Evolutionary conservation across 2,797 vertebrate species (phyloP).

Genomic region (Gallinago nigripennis): DNA sequence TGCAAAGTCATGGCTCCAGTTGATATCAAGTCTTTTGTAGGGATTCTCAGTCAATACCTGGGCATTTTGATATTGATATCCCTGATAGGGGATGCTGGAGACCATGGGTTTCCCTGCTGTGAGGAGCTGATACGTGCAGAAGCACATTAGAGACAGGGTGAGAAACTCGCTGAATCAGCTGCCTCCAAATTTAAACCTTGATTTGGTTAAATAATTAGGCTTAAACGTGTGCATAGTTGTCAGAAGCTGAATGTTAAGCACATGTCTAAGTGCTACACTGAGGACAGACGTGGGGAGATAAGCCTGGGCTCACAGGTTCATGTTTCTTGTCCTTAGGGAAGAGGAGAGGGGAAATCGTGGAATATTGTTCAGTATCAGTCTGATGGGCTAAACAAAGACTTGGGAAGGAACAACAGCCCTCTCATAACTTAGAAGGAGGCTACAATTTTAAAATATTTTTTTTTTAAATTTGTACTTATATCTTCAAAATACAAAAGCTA

Average conservation of each 20-base stretch:
- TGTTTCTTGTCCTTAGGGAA: background rate
- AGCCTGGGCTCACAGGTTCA: background rate
- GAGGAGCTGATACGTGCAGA: background rate
- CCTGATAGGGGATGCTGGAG: background rate
- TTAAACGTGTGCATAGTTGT: background rate
- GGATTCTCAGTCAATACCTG: background rate
- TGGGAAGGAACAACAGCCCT: background rate
- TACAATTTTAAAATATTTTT: background rate
- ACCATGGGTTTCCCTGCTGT: background rate
- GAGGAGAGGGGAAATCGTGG: background rate
- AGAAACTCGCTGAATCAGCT: background rate
- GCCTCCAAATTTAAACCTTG: background rate
- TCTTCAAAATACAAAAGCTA: slow-evolving; percentile 2
- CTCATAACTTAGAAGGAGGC: background rate
- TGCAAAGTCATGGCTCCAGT: background rate
- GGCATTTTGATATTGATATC: background rate
- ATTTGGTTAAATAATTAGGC: slow-evolving; percentile 4
- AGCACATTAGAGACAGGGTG: background rate
- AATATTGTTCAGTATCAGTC: background rate
- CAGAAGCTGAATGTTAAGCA: background rate
- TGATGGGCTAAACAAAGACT: background rate
- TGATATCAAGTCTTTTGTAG: background rate
- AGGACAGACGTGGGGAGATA: background rate
- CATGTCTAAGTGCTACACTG: background rate
- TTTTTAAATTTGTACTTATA: background rate